Percentiles rank a stretch among this genome's conserved stretches.
Conservation (phyloP, 1,140 invertebrate species). For the Pogonus chalceus region DNA sequence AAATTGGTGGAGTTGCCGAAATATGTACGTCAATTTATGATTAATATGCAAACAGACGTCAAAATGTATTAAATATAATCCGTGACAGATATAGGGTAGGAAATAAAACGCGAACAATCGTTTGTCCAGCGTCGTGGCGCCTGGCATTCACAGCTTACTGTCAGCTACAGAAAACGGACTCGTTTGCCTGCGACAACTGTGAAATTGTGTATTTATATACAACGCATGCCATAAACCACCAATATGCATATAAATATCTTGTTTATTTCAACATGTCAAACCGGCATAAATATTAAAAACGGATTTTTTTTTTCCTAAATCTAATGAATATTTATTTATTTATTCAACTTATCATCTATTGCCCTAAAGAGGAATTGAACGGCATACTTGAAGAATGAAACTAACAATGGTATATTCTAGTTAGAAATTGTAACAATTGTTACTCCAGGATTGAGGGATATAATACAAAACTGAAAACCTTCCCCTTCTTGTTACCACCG, state of each 20-base stretch:
- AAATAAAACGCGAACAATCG: neutral
- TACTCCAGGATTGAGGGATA: too few relatives aligned
- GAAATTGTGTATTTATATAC: constrained; percentile 11
- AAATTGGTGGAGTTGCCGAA: constrained; percentile 16
- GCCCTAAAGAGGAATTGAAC: too few relatives aligned
- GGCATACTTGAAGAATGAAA: too few relatives aligned
- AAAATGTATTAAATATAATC: neutral
- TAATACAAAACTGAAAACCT: too few relatives aligned
- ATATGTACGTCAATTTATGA: neutral
- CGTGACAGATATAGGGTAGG: neutral
- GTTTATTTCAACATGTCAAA: neutral
- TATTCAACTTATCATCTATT: too few relatives aligned
- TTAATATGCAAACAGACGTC: neutral
- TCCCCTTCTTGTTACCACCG: neutral
- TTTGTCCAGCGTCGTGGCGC: neutral
- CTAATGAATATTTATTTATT: too few relatives aligned
- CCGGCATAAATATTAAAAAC: too few relatives aligned
- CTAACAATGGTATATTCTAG: too few relatives aligned
- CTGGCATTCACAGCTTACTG: constrained; percentile 9
- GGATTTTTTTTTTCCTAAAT: too few relatives aligned
- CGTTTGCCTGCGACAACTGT: constrained; percentile 10
- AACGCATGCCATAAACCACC: neutral
- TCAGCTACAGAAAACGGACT: neutral
- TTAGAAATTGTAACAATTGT: too few relatives aligned
- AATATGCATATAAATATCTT: neutral